Base-by-base conservation (phyloP, 2,888 invertebrate species). In the Nowickia ferox region DNA sequence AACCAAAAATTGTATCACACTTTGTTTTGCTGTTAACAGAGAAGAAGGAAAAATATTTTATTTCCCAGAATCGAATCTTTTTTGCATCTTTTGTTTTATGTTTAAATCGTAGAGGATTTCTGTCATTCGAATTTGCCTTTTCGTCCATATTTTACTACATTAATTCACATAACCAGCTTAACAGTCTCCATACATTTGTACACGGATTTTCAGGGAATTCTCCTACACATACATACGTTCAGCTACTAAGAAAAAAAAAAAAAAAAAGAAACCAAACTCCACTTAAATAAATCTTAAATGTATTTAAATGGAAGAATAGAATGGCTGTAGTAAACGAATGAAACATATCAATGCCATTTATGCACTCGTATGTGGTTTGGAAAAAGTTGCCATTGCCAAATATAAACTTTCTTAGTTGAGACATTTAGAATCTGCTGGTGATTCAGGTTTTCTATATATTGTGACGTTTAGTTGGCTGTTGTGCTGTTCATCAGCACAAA, bases 351-450 rank as follows among this genome's bases (percentile, higher is more conserved):
- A 72, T 66, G 46, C 77, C 77, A 78, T 84, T 78, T 84, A 74
- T 83, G 83, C 22, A 22, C 2, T 2, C 22, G 2, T 22, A 22
- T 22, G 22, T 5, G 61, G 15, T 5, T 51, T 46, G 44, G 51
- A 63, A 76, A 77, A 83, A 66, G 53, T 78, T 72, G 78, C 8
- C 59, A 61, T 77, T 74, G 83, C 83, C 83, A 84, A 84, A 84
- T 84, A 75, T 46, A 55, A 71, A 71, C 59, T 51, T n/a, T 53
- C 15, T 11, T 61, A 42, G 30, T 19, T 15, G 40, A 72, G 55
- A 46, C 46, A 46, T 38, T 65, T 9, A 9, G 46, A 19, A 40
- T 9, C 38, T 65, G 65, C 63, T 61, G 5, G 11, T 51, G 46
- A 71, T 44, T 71, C 46, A 55, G 55, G 71, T 55, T 65, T 48